These are phyloP conservation scores for Trichopoda pennipes DNA, from an alignment of 2,888 invertebrate species.

Conservation along the genomic window DNA sequence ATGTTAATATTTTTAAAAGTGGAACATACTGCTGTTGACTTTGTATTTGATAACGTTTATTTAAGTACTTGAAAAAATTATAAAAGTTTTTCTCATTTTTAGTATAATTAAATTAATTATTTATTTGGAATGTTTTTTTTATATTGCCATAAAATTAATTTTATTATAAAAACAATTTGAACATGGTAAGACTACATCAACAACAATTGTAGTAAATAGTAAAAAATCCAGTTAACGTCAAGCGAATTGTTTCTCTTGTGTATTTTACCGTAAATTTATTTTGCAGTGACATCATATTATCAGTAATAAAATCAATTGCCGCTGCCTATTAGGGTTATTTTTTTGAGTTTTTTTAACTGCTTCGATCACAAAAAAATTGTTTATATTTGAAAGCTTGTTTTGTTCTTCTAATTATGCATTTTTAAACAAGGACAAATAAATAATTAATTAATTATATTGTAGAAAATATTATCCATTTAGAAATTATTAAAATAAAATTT, in stretches of 20 bases:
- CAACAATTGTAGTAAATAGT: conserved; percentile 19
- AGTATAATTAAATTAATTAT: neutral
- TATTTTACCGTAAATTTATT: conserved; percentile 33
- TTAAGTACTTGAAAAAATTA: no score
- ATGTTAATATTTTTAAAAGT: neutral
- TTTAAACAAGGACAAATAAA: neutral
- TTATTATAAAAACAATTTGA: conserved; percentile 4
- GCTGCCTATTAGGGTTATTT: neutral
- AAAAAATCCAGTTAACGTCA: conserved; percentile 22
- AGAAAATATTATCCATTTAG: no score
- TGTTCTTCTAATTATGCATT: no score
- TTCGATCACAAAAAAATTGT: neutral
- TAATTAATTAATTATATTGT: no score
- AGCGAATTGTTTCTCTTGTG: conserved; percentile 45
- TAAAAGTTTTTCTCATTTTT: neutral
- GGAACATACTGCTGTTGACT: neutral
- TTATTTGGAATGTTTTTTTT: neutral
- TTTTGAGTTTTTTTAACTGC: conserved; percentile 8
- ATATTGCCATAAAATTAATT: neutral
- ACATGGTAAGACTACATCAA: conserved; percentile 7
- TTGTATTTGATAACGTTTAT: neutral
- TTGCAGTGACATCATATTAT: conserved; percentile 42
- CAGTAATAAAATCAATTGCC: conserved; percentile 13
- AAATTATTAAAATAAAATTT: no score
- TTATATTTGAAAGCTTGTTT: neutral